Conservation (phyloP, 1,140 invertebrate species). For the Atopsyche davidsoni region DNA sequence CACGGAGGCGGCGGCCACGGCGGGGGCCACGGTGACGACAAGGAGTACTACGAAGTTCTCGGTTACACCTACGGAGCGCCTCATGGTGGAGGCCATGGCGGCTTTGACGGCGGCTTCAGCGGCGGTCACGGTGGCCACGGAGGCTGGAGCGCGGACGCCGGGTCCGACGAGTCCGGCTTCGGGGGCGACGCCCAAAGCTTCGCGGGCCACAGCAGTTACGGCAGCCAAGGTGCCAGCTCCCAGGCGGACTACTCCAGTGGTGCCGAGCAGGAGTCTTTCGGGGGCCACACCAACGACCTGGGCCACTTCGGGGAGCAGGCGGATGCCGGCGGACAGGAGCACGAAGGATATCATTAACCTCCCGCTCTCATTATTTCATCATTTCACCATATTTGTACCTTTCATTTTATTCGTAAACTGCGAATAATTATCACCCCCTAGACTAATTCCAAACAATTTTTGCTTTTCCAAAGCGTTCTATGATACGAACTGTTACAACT, state of each 20-base stretch:
- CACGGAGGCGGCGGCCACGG: constrained; percentile 38
- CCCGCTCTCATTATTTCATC: too few relatives aligned
- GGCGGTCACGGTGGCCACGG: constrained; percentile 39
- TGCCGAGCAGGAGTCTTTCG: constrained; percentile 8
- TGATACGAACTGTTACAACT: too few relatives aligned
- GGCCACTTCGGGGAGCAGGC: background rate
- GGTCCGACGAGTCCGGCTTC: constrained; percentile 34
- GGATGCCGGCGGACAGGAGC: background rate
- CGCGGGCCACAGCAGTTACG: background rate
- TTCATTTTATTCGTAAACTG: too few relatives aligned
- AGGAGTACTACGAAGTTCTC: constrained; percentile 46
- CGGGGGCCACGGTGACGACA: constrained; percentile 34
- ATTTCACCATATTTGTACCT: too few relatives aligned
- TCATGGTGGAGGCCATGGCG: constrained; percentile 37
- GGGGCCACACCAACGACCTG: background rate
- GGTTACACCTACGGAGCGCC: constrained; percentile 46
- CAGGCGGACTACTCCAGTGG: constrained; percentile 6
- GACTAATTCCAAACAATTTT: too few relatives aligned
- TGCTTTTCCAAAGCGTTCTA: too few relatives aligned
- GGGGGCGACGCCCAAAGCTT: constrained; percentile 24
- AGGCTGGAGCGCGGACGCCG: constrained; percentile 34
- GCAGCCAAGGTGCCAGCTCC: constrained; percentile 11
- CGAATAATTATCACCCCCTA: too few relatives aligned
- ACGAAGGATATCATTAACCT: too few relatives aligned
- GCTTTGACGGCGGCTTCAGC: constrained; percentile 34